Percentiles rank a stretch among this genome's conserved stretches.
Conservation (phyloP, 2,888 invertebrate species). For the Dryomyza anilis region DNA sequence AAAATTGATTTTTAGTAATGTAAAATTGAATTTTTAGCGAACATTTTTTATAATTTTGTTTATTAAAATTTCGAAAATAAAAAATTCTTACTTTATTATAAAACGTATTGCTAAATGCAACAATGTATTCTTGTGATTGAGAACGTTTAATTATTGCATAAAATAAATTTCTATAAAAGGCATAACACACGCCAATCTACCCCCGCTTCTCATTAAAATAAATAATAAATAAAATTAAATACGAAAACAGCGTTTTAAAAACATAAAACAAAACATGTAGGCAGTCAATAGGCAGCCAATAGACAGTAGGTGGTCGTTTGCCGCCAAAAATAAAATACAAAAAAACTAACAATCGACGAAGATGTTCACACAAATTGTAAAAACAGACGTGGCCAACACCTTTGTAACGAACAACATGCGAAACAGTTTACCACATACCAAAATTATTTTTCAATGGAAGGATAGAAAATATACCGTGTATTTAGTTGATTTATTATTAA, state of each 20-base stretch:
- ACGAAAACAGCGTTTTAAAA: background rate
- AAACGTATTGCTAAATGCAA: too few species aligned
- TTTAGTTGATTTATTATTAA: constrained; percentile 6
- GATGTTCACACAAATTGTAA: background rate
- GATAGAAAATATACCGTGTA: too few species aligned
- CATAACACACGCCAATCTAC: too few species aligned
- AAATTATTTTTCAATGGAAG: too few species aligned
- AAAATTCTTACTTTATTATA: background rate
- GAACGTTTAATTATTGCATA: too few species aligned
- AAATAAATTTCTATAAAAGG: too few species aligned
- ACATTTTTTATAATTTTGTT: background rate
- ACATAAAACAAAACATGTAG: background rate
- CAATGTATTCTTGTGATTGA: background rate
- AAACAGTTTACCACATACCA: too few species aligned
- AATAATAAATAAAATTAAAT: too few species aligned
- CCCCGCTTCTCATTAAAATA: too few species aligned
- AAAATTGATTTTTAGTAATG: background rate
- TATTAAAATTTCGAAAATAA: background rate
- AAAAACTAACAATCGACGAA: background rate
- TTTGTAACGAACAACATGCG: background rate
- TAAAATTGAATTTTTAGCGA: background rate
- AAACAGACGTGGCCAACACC: background rate
- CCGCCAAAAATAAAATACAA: constrained; percentile 18
- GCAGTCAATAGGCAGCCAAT: constrained; percentile 1
- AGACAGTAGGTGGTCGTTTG: constrained; percentile 27